phyloP scores from a whole-genome alignment of 2,797 vertebrate genomes.

The Pseudotriccus pelzelni region DNA sequence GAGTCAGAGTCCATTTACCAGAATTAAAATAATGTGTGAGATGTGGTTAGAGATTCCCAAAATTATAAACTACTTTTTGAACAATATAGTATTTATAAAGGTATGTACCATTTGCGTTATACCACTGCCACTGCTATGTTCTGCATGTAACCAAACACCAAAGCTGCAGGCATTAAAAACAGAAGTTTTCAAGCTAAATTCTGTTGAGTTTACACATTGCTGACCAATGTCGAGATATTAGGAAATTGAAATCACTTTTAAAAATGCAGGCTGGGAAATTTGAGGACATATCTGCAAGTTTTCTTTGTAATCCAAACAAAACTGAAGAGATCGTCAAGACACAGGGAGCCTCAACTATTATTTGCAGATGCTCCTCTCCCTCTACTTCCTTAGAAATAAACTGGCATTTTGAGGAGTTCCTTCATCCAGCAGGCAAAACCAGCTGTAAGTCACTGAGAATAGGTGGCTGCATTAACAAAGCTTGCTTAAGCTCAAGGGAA shows the following conservation, averaged over 20 bases:
- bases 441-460: not conserved
- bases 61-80: not conserved
- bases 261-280: not conserved
- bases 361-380: not conserved
- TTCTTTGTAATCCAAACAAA: not conserved
- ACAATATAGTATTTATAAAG: not conserved
- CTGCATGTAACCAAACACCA: not conserved
- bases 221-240: not conserved
- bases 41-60: not conserved
- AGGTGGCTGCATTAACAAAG: constrained; percentile 20
- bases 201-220: not conserved
- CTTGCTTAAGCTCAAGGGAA: constrained; percentile 5
- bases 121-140: not conserved
- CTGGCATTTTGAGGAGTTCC: constrained; percentile 1
- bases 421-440: not conserved
- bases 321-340: not conserved
- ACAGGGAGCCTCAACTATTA: not conserved
- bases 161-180: not conserved
- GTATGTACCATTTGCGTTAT: not conserved
- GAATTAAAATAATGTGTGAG: not conserved
- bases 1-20: not conserved
- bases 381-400: constrained; percentile 35
- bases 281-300: constrained; percentile 1
- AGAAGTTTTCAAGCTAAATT: not conserved
- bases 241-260: not conserved